These are phyloP conservation scores for Harpalus rubripes DNA, from an alignment of 2,888 invertebrate genomes.

Conservation along the genomic window DNA sequence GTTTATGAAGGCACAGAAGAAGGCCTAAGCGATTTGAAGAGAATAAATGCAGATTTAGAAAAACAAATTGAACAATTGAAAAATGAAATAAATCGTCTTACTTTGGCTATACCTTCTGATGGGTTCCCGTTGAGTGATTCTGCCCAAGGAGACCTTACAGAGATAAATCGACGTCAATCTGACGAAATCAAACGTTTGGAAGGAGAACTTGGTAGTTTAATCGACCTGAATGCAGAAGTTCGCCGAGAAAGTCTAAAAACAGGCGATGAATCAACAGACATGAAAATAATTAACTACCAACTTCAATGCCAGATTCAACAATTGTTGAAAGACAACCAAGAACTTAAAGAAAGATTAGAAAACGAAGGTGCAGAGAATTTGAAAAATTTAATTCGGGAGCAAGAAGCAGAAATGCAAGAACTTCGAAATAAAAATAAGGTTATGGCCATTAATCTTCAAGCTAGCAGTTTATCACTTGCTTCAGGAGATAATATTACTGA, in stretches of 20 bases:
- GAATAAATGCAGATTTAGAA: constrained; percentile 22
- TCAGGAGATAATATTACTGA: constrained; percentile 8
- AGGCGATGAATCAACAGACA: constrained; percentile 12
- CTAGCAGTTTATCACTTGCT: not conserved
- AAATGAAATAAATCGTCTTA: constrained; percentile 43
- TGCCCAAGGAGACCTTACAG: not conserved
- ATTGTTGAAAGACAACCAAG: constrained; percentile 12
- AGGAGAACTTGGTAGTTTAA: not conserved
- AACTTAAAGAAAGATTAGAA: not conserved
- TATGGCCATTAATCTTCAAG: not conserved
- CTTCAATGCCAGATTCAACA: constrained; percentile 23
- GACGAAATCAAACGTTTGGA: constrained; percentile 5
- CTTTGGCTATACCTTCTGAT: not conserved
- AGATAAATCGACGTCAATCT: not conserved
- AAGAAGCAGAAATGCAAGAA: constrained; percentile 38
- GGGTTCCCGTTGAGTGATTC: not conserved
- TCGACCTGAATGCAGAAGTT: constrained; percentile 11
- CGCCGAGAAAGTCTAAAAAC: not conserved
- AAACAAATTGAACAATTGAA: constrained; percentile 28
- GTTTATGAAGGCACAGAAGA: not conserved
- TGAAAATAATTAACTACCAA: constrained; percentile 39
- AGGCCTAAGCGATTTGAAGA: not conserved
- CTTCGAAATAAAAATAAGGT: constrained; percentile 10
- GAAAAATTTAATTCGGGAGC: constrained; percentile 17
- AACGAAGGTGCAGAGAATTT: constrained; percentile 11